Evolutionary conservation across 2,888 invertebrate species (phyloP).

Genomic region (Nineta flava): DNA sequence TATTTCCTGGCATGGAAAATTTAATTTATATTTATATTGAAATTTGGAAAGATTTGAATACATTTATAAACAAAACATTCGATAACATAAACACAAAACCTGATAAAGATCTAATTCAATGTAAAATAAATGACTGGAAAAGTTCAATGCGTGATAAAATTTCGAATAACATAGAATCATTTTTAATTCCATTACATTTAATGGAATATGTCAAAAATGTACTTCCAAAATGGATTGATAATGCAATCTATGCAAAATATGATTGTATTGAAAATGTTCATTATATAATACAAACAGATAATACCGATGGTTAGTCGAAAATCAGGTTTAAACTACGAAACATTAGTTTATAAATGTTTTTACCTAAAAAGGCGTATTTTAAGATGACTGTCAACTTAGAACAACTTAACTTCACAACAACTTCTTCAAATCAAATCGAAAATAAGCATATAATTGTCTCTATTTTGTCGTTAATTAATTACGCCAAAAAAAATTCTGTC

Average conservation of each 20-base stretch:
- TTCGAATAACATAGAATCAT: neutral
- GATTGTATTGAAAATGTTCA: slow-evolving; percentile 3
- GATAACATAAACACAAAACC: neutral
- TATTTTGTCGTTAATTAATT: no score
- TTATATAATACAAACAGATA: slow-evolving; percentile 2
- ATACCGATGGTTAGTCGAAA: neutral
- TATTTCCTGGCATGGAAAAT: slow-evolving; percentile 8
- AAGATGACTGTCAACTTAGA: no score
- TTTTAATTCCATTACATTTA: neutral
- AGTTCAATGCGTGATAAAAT: neutral
- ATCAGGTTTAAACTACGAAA: neutral
- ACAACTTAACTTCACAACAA: no score
- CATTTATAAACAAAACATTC: neutral
- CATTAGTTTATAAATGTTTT: no score
- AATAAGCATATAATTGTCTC: no score
- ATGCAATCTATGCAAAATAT: slow-evolving; percentile 7
- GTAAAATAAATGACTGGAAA: neutral
- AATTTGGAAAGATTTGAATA: slow-evolving; percentile 8
- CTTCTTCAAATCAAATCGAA: no score
- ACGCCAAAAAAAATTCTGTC: no score
- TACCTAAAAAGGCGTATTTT: no score
- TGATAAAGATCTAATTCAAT: neutral
- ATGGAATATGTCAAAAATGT: slow-evolving; percentile 5
- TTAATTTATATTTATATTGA: slow-evolving; percentile 6
- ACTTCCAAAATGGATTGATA: slow-evolving; percentile 6